These are phyloP conservation scores for Colletes gigas DNA, from an alignment of 1,140 invertebrate species.

Conservation along the genomic window DNA sequence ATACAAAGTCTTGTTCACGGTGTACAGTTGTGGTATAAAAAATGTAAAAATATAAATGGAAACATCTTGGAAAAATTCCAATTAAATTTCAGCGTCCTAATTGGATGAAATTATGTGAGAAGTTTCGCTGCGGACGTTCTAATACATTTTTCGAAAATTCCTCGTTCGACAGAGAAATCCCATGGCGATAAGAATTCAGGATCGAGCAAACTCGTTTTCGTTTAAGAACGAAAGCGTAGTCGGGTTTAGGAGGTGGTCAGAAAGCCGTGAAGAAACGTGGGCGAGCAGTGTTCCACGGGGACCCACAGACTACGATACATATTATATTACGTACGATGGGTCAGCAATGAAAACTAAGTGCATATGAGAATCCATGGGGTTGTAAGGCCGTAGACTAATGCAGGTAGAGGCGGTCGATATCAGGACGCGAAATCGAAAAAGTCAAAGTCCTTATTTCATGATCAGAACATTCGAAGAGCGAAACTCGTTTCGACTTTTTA, in stretches of 20 bases:
- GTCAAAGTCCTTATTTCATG: conserved; percentile 34
- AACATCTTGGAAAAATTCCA: not conserved
- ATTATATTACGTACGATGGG: conserved; percentile 78
- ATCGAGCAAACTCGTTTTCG: conserved; percentile 54
- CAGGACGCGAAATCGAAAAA: conserved; percentile 52
- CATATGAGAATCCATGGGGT: conserved; percentile 81
- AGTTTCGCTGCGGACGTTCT: too few relatives aligned
- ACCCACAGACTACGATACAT: conserved; percentile 77
- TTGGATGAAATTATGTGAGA: too few relatives aligned
- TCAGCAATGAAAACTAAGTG: conserved; percentile 81
- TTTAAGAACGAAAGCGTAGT: conserved; percentile 50
- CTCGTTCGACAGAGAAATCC: conserved; percentile 13
- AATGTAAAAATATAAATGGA: not conserved
- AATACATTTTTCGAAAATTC: not conserved
- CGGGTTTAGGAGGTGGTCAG: conserved; percentile 53
- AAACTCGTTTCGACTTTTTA: conserved; percentile 44
- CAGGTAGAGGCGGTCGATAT: conserved; percentile 30
- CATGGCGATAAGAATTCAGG: conserved; percentile 21
- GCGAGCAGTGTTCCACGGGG: conserved; percentile 72
- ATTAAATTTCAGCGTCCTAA: not conserved
- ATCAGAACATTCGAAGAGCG: conserved; percentile 32
- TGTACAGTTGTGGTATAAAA: too few relatives aligned
- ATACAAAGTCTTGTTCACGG: too few relatives aligned
- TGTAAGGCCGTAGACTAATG: conserved; percentile 43
- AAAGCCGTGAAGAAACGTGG: conserved; percentile 57